These are phyloP conservation scores for Cylas formicarius DNA, from an alignment of 1,140 invertebrate species.

Conservation along the genomic window DNA sequence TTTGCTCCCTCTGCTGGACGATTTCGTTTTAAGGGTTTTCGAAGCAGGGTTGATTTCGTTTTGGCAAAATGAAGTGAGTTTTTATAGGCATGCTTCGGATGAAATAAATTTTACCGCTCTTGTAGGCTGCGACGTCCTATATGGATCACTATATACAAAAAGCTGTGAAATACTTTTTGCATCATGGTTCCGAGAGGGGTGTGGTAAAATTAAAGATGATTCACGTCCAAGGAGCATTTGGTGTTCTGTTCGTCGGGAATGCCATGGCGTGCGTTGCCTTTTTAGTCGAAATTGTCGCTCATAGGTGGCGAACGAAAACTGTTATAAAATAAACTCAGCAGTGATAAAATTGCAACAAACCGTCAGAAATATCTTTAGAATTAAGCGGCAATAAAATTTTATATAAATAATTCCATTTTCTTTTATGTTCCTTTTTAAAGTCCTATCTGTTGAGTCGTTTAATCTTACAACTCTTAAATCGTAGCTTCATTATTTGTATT, in stretches of 20 bases:
- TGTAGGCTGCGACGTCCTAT: conserved; percentile 20
- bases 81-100: neutral
- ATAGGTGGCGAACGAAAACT: no score
- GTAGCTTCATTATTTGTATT: no score
- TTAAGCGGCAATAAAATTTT: no score
- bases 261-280: conserved; percentile 10
- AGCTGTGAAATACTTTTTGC: conserved; percentile 21
- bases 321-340: no score
- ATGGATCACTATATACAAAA: conserved; percentile 28
- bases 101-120: no score
- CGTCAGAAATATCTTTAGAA: no score
- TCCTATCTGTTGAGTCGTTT: no score
- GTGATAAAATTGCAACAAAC: no score
- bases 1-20: conserved; percentile 31
- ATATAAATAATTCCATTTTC: no score
- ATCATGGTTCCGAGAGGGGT: conserved; percentile 7
- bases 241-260: conserved; percentile 21
- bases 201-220: conserved; percentile 25
- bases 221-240: conserved; percentile 31
- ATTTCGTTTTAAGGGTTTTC: conserved; percentile 30
- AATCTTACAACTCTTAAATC: no score
- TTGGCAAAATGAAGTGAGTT: conserved; percentile 35
- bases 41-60: conserved; percentile 34
- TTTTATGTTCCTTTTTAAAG: no score
- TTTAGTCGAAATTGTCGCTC: conserved; percentile 19